Evolutionary conservation across 2,113 vertebrate genomes (phyloP).

Genomic region (Danio rerio): GRCz12tu NC_133194.1:38133001-38133500

Average conservation of each 20-base stretch:
- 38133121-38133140: slow-evolving; percentile 36
- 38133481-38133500: too few relatives aligned
- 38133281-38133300: background rate
- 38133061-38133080: slow-evolving; percentile 38
- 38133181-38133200: slow-evolving; percentile 38
- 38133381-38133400: background rate
- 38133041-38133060: slow-evolving; percentile 39
- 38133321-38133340: background rate
- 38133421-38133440: background rate
- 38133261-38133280: background rate
- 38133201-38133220: slow-evolving; percentile 32
- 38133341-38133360: background rate
- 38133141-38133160: slow-evolving; percentile 28
- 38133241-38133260: background rate
- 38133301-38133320: background rate
- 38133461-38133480: too few relatives aligned
- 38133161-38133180: slow-evolving; percentile 42
- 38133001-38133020: slow-evolving; percentile 47
- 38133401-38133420: background rate
- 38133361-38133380: background rate
- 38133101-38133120: slow-evolving; percentile 45
- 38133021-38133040: slow-evolving; percentile 15
- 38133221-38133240: slow-evolving; percentile 19
- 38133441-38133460: background rate
- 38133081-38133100: slow-evolving; percentile 45